These are phyloP conservation scores for Lepidocyrtinus sp. DNA, from an alignment of 2,888 invertebrate species.

Conservation along the genomic window DNA sequence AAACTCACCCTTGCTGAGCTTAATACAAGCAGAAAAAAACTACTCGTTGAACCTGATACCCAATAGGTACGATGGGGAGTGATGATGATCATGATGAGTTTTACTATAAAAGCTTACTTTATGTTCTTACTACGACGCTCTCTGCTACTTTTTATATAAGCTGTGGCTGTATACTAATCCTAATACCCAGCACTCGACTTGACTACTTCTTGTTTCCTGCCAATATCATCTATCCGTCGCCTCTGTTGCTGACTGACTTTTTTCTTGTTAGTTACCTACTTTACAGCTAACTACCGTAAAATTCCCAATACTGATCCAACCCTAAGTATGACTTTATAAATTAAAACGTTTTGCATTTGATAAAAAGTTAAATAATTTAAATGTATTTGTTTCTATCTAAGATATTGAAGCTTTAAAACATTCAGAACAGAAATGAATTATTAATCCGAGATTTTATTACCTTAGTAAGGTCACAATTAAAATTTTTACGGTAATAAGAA, in stretches of 20 bases:
- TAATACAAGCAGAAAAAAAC: background rate
- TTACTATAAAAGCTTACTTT: too few relatives aligned
- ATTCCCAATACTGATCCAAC: background rate
- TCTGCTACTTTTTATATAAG: slow-evolving; percentile 17
- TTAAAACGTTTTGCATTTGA: too few relatives aligned
- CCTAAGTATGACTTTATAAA: too few relatives aligned
- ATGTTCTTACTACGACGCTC: background rate
- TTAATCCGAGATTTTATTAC: too few relatives aligned
- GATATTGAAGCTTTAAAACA: slow-evolving; percentile 13
- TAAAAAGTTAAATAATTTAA: too few relatives aligned
- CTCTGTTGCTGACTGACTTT: slow-evolving; percentile 51
- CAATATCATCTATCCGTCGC: slow-evolving; percentile 42
- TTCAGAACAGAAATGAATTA: too few relatives aligned
- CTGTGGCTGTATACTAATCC: too few relatives aligned
- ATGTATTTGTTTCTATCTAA: too few relatives aligned
- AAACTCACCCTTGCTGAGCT: too few relatives aligned
- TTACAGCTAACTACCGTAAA: slow-evolving; percentile 30
- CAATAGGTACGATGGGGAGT: background rate
- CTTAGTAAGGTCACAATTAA: too few relatives aligned
- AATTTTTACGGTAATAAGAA: too few relatives aligned
- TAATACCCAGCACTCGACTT: too few relatives aligned
- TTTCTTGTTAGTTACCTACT: slow-evolving; percentile 23
- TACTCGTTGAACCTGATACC: slow-evolving; percentile 7
- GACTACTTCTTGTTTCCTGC: slow-evolving; percentile 23
- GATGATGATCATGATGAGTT: slow-evolving; percentile 8